phyloP scores from a whole-genome alignment of 2,113 vertebrate species.

The Forbesichthys agassizii region DNA sequence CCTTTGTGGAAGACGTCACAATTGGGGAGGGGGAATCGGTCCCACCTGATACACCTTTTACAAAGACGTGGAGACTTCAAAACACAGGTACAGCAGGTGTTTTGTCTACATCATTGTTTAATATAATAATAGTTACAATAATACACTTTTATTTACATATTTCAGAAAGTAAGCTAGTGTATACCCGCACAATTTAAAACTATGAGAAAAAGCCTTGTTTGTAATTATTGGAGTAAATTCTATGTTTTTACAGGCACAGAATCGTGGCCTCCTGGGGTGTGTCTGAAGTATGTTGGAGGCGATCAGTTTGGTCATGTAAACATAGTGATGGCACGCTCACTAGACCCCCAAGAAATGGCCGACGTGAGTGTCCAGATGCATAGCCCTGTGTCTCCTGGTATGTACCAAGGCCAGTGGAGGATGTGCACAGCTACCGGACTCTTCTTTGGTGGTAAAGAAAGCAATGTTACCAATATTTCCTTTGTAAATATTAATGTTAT shows the following conservation, averaged over 20 bases:
- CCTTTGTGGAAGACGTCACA: conserved; percentile 97
- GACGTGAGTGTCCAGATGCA: conserved; percentile 99
- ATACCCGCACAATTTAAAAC: too few relatives aligned
- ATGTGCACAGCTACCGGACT: conserved; percentile 98
- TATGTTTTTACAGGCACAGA: conserved; percentile 83
- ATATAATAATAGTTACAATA: too few relatives aligned
- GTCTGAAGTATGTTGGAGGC: conserved; percentile 95
- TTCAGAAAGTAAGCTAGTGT: too few relatives aligned
- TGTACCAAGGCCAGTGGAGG: conserved; percentile 99
- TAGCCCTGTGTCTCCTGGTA: conserved; percentile 91
- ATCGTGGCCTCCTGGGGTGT: conserved; percentile 96
- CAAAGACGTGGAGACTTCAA: conserved; percentile 99
- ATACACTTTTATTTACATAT: too few relatives aligned
- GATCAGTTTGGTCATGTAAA: conserved; percentile 98
- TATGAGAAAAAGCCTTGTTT: neutral
- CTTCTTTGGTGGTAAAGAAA: conserved; percentile 90
- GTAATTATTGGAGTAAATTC: conserved; percentile 17
- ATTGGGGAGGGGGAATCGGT: conserved; percentile 97
- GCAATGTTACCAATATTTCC: neutral
- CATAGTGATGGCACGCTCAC: conserved; percentile 94
- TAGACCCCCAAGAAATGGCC: conserved; percentile 93
- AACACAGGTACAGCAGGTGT: conserved; percentile 83
- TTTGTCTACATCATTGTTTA: too few relatives aligned
- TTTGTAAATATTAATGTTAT: neutral
- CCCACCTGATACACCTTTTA: conserved; percentile 94